Evolutionary conservation across 2,113 vertebrate genomes (phyloP).

Genomic region (Scomber japonicus): DNA sequence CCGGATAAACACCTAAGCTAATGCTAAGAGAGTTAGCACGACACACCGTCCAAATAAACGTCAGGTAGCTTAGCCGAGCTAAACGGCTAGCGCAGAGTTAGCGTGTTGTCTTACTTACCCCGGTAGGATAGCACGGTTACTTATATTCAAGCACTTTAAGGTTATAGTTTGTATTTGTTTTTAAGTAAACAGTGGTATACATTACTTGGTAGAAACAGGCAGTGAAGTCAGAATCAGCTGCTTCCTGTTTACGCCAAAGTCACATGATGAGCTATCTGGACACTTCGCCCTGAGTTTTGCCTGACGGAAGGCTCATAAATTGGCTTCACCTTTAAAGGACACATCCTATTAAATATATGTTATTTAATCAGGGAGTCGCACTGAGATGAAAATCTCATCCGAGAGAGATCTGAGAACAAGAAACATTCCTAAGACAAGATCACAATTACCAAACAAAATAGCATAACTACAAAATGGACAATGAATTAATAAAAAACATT

Average conservation of each 20-base stretch:
- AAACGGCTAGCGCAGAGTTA: not conserved
- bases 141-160: not conserved
- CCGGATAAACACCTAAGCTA: conserved; percentile 56
- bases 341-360: not conserved
- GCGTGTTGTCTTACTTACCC: conserved; percentile 41
- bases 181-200: conserved; percentile 16
- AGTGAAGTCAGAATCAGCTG: conserved; percentile 74
- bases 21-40: conserved; percentile 68
- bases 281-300: not conserved
- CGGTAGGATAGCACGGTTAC: not conserved
- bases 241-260: conserved; percentile 82
- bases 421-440: too few species aligned
- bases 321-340: not conserved
- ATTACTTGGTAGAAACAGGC: conserved; percentile 65
- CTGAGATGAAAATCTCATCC: too few species aligned
- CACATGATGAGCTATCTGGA: conserved; percentile 37
- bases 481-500: too few species aligned
- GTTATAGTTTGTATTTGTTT: not conserved
- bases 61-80: conserved; percentile 27
- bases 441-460: too few species aligned
- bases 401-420: too few species aligned
- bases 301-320: not conserved
- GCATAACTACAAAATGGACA: too few species aligned
- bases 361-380: too few species aligned
- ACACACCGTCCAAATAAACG: not conserved